Percentiles rank a stretch among this genome's conserved stretches.
Evolutionary conservation across 2,113 vertebrate species (phyloP).

Genomic region (Channa maculata): DNA sequence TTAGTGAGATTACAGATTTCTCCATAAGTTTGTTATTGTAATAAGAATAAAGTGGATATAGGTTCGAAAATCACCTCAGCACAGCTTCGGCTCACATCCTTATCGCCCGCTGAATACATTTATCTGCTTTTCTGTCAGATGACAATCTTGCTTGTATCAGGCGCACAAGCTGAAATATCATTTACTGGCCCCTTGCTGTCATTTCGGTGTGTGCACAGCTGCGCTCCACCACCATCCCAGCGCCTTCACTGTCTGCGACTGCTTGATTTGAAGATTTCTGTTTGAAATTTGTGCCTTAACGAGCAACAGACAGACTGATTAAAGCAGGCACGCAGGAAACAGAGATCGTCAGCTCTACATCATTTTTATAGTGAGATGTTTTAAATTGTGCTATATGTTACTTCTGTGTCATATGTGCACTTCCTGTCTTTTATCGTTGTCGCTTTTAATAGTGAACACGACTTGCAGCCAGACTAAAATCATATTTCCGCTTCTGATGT

Average conservation of each 20-base stretch:
- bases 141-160: slow-evolving; percentile 10
- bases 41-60: background rate
- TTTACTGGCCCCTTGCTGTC: slow-evolving; percentile 26
- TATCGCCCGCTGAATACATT: background rate
- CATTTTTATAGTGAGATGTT: too few relatives aligned
- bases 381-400: too few relatives aligned
- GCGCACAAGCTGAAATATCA: slow-evolving; percentile 22
- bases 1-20: background rate
- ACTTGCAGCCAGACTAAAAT: too few relatives aligned
- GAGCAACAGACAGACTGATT: background rate
- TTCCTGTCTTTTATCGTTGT: too few relatives aligned
- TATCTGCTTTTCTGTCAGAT: slow-evolving; percentile 30
- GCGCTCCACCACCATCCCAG: background rate
- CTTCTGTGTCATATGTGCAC: too few relatives aligned
- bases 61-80: background rate
- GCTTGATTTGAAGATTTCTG: background rate
- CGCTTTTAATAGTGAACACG: too few relatives aligned
- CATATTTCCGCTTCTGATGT: too few relatives aligned
- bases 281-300: slow-evolving; percentile 29
- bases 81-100: background rate
- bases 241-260: background rate
- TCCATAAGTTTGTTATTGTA: background rate
- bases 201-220: slow-evolving; percentile 24
- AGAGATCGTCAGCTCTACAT: too few relatives aligned
- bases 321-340: background rate